These are phyloP conservation scores for Melipona beecheii DNA, from an alignment of 2,888 invertebrate genomes.

Conservation along the genomic window DNA sequence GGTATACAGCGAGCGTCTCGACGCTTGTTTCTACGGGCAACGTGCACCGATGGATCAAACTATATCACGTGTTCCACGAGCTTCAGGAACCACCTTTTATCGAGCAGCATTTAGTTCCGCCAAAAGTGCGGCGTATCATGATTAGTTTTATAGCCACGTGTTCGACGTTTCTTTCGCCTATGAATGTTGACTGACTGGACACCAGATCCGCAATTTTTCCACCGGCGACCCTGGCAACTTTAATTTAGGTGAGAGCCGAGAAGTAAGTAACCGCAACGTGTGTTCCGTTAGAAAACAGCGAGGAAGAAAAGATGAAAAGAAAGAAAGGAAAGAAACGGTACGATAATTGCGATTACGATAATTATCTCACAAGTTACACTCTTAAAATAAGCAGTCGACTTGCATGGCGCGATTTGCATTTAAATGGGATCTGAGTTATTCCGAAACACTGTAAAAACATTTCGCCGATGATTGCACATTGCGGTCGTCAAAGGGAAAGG, in stretches of 20 bases:
- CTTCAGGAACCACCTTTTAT: constrained; percentile 41
- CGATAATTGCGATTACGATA: constrained; percentile 21
- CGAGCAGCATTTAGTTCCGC: constrained; percentile 41
- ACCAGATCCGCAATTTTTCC: not conserved
- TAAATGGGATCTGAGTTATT: constrained; percentile 21
- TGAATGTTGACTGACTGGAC: constrained; percentile 10
- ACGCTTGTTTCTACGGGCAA: constrained; percentile 67
- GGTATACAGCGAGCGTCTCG: constrained; percentile 5
- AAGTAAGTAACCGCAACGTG: not conserved
- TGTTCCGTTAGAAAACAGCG: not conserved
- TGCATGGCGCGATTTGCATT: constrained; percentile 23
- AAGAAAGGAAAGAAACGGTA: not conserved
- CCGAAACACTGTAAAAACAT: constrained; percentile 22
- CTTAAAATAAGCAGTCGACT: not conserved
- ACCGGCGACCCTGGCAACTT: not conserved
- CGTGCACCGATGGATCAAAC: constrained; percentile 70
- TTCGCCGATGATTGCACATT: not conserved
- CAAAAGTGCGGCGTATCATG: constrained; percentile 33
- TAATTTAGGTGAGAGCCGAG: not conserved
- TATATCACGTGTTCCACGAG: constrained; percentile 56
- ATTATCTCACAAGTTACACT: constrained; percentile 6
- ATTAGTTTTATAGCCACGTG: constrained; percentile 31
- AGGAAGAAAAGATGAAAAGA: not conserved
- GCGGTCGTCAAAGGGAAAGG: not conserved
- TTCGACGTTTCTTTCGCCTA: not conserved